These are phyloP conservation scores for Pimpla rufipes DNA, from an alignment of 2,888 invertebrate genomes.

Conservation along the genomic window DNA sequence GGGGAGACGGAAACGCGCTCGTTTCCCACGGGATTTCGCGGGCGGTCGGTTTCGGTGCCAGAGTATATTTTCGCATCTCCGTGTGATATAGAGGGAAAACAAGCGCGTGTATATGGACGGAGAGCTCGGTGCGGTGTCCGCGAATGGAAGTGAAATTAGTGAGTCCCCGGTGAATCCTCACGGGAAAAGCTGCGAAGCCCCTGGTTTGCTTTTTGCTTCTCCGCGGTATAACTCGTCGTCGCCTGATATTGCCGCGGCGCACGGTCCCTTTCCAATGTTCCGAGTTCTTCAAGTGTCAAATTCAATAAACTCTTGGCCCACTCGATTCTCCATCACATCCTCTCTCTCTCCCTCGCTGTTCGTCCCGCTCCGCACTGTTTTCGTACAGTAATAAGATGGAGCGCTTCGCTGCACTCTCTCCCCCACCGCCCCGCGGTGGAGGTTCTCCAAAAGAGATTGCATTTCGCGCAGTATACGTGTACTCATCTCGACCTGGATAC, in stretches of 20 bases:
- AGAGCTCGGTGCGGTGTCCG: conserved; percentile 69
- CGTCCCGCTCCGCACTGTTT: conserved; percentile 54
- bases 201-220: conserved; percentile 10
- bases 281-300: conserved; percentile 85
- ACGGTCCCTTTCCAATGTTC: conserved; percentile 84
- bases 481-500: conserved; percentile 36
- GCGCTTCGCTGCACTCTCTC: conserved; percentile 31
- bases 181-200: conserved; percentile 70
- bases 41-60: conserved; percentile 58
- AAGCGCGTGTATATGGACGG: neutral
- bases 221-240: conserved; percentile 32
- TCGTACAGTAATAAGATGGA: conserved; percentile 64
- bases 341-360: conserved; percentile 27
- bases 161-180: conserved; percentile 79
- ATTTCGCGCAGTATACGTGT: conserved; percentile 30
- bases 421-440: conserved; percentile 15
- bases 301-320: conserved; percentile 80
- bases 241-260: conserved; percentile 59
- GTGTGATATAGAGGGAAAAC: conserved; percentile 18
- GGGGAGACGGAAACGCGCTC: conserved; percentile 16
- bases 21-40: conserved; percentile 70
- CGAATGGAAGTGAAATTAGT: conserved; percentile 81
- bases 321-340: conserved; percentile 41
- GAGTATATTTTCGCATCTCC: conserved; percentile 65
- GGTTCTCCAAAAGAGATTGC: conserved; percentile 54